Conservation (phyloP, 1,140 invertebrate species). For the Battus philenor region DNA sequence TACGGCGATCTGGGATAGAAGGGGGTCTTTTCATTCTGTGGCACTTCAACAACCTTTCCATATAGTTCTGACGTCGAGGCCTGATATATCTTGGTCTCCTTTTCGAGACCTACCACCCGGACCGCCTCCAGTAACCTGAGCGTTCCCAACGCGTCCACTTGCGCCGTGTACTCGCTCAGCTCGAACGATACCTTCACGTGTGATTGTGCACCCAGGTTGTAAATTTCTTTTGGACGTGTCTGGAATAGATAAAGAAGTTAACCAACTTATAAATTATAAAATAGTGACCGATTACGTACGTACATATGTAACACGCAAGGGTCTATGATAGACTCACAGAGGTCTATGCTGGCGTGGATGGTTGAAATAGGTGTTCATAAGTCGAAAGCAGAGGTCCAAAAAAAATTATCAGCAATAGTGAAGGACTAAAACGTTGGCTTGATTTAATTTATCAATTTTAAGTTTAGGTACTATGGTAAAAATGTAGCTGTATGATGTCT, state of each 20-base stretch:
- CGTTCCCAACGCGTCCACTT: slow-evolving; percentile 97
- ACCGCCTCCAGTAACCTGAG: slow-evolving; percentile 97
- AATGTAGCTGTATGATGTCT: too few relatives aligned
- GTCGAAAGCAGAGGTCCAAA: slow-evolving; percentile 3
- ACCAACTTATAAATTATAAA: neutral
- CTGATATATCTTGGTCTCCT: slow-evolving; percentile 95
- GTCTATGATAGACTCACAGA: neutral
- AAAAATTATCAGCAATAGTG: too few relatives aligned
- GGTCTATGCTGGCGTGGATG: neutral
- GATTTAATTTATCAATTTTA: too few relatives aligned
- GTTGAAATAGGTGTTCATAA: neutral
- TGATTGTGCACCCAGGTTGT: slow-evolving; percentile 99
- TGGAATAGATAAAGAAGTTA: slow-evolving; percentile 33
- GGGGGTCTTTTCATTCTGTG: slow-evolving; percentile 98
- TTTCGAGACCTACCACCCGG: slow-evolving; percentile 91
- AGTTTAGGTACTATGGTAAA: too few relatives aligned
- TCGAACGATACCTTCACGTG: slow-evolving; percentile 99
- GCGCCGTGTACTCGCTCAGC: slow-evolving; percentile 98
- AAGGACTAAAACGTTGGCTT: too few relatives aligned
- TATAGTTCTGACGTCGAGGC: slow-evolving; percentile 99
- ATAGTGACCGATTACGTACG: neutral
- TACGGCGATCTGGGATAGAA: slow-evolving; percentile 99
- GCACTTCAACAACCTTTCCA: slow-evolving; percentile 97
- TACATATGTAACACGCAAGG: too few relatives aligned
- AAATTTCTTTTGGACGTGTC: slow-evolving; percentile 95